Evolutionary conservation across 30 jellyfish, hydroid and myxozoan species (phyloP).

Genomic region (Hydra vulgaris): DNA sequence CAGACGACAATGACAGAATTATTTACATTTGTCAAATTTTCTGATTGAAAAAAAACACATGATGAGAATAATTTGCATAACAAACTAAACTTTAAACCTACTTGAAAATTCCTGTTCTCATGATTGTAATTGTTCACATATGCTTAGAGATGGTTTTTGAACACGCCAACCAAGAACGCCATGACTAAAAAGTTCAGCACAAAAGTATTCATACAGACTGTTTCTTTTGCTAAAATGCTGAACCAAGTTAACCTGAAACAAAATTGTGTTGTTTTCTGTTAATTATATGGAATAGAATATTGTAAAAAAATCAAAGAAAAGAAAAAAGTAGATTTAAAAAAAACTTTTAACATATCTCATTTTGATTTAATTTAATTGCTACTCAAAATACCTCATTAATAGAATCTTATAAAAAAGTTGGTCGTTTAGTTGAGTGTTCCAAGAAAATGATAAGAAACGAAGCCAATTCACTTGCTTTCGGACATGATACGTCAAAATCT

Average conservation of each 20-base stretch:
- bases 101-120: background rate
- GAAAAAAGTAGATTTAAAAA: background rate
- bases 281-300: no score
- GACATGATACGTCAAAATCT: no score
- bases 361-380: no score
- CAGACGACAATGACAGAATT: background rate
- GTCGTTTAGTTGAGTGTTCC: background rate
- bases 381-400: background rate
- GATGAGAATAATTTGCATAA: background rate
- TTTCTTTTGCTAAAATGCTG: background rate
- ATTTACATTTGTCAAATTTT: background rate
- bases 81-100: background rate
- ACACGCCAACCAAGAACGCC: slow-evolving; percentile 11
- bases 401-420: background rate
- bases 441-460: no score
- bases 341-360: background rate
- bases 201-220: slow-evolving; percentile 4
- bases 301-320: no score
- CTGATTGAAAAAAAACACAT: background rate
- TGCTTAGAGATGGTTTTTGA: background rate
- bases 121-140: background rate
- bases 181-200: slow-evolving; percentile 6
- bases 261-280: background rate
- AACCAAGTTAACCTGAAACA: background rate
- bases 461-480: no score